Conservation (phyloP, 2,113 vertebrate species). For the Aphyosemion australe region DNA sequence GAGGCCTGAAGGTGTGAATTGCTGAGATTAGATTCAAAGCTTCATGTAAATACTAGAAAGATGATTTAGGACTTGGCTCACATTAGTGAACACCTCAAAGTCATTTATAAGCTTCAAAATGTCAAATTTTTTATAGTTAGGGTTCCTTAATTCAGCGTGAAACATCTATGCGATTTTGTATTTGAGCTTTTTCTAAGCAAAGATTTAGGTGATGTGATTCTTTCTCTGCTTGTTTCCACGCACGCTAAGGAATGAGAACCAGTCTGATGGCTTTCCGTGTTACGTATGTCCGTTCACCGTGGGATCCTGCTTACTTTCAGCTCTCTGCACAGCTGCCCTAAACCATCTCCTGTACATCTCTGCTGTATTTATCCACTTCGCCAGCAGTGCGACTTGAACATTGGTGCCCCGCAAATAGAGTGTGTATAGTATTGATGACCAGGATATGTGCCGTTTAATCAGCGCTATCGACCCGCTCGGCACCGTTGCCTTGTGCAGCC, state of each 20-base stretch:
- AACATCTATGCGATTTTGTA: no score
- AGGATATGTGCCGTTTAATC: conserved; percentile 93
- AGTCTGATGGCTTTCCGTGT: background rate
- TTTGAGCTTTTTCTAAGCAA: no score
- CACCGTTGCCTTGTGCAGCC: conserved; percentile 74
- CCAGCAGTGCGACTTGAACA: conserved; percentile 38
- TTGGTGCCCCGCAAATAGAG: conserved; percentile 83
- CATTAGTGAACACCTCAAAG: no score
- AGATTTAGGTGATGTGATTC: no score
- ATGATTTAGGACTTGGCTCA: no score
- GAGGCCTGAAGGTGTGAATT: no score
- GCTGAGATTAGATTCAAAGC: no score
- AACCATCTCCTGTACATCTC: conserved; percentile 5
- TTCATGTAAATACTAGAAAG: no score
- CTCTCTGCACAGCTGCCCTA: conserved; percentile 5
- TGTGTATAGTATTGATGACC: conserved; percentile 92
- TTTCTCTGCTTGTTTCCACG: no score
- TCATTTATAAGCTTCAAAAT: no score
- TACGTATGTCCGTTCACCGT: background rate
- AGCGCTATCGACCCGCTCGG: conserved; percentile 89
- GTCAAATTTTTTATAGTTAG: no score
- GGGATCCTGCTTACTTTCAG: background rate
- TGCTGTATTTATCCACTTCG: conserved; percentile 34
- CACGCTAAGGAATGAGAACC: background rate
- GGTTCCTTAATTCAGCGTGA: no score